Conservation (phyloP, 2,113 vertebrate species). For the Scomber japonicus region DNA sequence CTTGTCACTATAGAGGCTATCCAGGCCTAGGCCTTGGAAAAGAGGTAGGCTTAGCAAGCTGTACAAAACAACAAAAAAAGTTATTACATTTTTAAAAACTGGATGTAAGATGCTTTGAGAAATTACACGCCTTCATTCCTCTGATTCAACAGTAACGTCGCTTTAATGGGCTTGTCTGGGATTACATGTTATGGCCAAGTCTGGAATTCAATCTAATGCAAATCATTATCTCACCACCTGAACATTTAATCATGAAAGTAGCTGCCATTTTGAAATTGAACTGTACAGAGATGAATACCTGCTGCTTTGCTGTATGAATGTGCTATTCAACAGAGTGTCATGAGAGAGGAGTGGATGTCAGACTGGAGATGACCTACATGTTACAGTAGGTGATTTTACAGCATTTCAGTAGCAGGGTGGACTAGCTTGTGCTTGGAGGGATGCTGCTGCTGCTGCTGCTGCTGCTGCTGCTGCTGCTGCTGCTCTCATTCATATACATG, state of each 20-base stretch:
- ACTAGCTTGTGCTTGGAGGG: slow-evolving; percentile 45
- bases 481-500: neutral
- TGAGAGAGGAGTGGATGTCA: neutral
- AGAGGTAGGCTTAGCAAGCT: slow-evolving; percentile 47
- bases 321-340: slow-evolving; percentile 9
- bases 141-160: slow-evolving; percentile 1
- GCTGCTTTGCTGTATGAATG: slow-evolving; percentile 3
- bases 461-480: slow-evolving; percentile 12
- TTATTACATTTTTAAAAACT: neutral
- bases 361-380: slow-evolving; percentile 10
- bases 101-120: neutral
- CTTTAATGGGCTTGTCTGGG: neutral
- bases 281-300: slow-evolving; percentile 17
- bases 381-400: slow-evolving; percentile 22
- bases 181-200: slow-evolving; percentile 6
- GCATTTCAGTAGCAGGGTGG: slow-evolving; percentile 36
- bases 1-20: neutral
- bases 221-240: neutral
- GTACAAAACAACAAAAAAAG: neutral
- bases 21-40: slow-evolving; percentile 1
- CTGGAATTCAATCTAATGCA: slow-evolving; percentile 3
- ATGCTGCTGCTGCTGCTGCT: slow-evolving; percentile 30
- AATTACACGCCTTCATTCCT: slow-evolving; percentile 20
- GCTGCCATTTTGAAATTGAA: slow-evolving; percentile 68
- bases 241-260: slow-evolving; percentile 55